These are phyloP conservation scores for Didymodactylos carnosus DNA, from an alignment of 2,888 invertebrate genomes.

Conservation along the genomic window DNA sequence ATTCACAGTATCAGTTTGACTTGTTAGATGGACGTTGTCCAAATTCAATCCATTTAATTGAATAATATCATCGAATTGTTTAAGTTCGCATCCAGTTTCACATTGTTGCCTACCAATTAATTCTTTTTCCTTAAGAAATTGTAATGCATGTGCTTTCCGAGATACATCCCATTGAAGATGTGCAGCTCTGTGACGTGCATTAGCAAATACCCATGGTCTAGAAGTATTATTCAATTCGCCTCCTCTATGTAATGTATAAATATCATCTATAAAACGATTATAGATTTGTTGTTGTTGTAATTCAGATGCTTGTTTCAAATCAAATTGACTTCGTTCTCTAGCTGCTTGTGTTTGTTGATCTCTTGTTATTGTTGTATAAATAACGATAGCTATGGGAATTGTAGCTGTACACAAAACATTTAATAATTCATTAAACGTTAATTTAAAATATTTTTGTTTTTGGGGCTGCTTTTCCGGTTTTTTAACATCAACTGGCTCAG, in stretches of 20 bases:
- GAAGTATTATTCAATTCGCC: neutral
- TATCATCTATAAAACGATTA: neutral
- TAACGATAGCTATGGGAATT: neutral
- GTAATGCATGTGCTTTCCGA: neutral
- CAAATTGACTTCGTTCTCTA: neutral
- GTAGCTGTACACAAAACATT: neutral
- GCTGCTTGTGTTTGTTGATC: neutral
- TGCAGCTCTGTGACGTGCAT: neutral
- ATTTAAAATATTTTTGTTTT: neutral
- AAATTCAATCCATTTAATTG: neutral
- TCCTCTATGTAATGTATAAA: neutral
- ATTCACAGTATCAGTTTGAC: neutral
- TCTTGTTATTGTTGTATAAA: neutral
- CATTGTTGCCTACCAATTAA: neutral
- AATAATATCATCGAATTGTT: neutral
- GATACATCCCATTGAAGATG: neutral
- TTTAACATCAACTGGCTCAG: too few relatives aligned
- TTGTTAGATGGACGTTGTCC: neutral
- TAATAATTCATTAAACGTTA: neutral
- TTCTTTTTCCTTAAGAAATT: neutral
- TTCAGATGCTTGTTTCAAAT: neutral
- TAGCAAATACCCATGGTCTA: neutral
- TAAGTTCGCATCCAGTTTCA: neutral
- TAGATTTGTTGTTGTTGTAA: neutral
- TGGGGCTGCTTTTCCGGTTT: too few relatives aligned